phyloP scores from a whole-genome alignment of 1,140 invertebrate genomes.

The Bradysia coprophila region DNA sequence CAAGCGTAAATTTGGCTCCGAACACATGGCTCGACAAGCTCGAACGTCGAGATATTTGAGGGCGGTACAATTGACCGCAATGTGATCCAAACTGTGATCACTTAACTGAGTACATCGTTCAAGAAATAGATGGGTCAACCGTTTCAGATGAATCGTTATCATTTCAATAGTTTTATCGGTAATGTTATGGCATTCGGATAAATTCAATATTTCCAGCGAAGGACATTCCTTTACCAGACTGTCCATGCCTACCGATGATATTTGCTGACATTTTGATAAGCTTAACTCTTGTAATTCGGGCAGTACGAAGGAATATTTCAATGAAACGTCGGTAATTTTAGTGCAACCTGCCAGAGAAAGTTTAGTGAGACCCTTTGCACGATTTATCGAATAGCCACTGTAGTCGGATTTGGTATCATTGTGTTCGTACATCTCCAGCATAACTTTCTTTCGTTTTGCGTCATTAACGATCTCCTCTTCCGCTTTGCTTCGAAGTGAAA shows the following conservation, averaged over 20 bases:
- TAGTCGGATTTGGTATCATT: slow-evolving; percentile 1
- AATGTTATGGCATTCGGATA: slow-evolving; percentile 42
- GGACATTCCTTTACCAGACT: slow-evolving; percentile 41
- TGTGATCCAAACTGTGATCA: slow-evolving; percentile 34
- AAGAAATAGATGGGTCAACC: slow-evolving; percentile 40
- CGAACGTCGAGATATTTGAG: neutral
- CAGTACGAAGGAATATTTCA: slow-evolving; percentile 44
- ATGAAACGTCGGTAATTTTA: slow-evolving; percentile 46
- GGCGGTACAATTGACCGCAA: slow-evolving; percentile 31
- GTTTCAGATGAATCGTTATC: slow-evolving; percentile 31
- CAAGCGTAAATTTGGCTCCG: neutral
- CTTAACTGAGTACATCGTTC: slow-evolving; percentile 47
- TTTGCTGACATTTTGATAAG: slow-evolving; percentile 38
- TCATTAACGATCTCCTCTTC: slow-evolving; percentile 45
- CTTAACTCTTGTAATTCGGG: slow-evolving; percentile 36
- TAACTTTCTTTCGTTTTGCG: slow-evolving; percentile 36
- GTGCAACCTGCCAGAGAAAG: slow-evolving; percentile 45
- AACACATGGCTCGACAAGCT: neutral
- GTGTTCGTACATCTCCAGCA: slow-evolving; percentile 35
- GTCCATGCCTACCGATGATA: slow-evolving; percentile 28
- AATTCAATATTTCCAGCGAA: slow-evolving; percentile 43
- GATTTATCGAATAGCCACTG: slow-evolving; percentile 31
- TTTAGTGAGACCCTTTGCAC: slow-evolving; percentile 31
- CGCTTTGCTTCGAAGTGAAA: slow-evolving; percentile 38
- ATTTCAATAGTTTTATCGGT: slow-evolving; percentile 40